A percentile compares a stretch with the other conserved stretches of the same genome.
Evolutionary conservation across 2,888 invertebrate species (phyloP).

Genomic region (Stenurella melanura): DNA sequence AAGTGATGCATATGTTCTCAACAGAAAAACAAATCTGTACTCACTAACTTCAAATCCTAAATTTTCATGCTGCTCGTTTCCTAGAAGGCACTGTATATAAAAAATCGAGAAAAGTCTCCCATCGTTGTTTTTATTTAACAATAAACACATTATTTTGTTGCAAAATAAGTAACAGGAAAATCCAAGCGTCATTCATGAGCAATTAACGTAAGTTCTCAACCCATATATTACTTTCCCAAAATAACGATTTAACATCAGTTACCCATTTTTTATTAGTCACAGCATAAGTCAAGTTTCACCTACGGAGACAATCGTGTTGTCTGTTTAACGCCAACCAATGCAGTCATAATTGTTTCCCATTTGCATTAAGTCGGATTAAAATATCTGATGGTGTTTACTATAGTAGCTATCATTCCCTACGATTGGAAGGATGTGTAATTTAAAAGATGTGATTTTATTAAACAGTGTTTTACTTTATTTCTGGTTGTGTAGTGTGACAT

Average conservation of each 20-base stretch:
- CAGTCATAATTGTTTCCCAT: slow-evolving; percentile 19
- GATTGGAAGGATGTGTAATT: slow-evolving; percentile 13
- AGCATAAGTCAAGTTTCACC: neutral
- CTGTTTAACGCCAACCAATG: slow-evolving; percentile 3
- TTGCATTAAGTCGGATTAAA: slow-evolving; percentile 12
- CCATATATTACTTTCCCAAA: neutral
- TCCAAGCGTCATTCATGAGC: neutral
- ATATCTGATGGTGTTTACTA: neutral
- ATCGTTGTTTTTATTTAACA: too few species aligned
- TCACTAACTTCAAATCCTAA: too few species aligned
- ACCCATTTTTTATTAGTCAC: neutral
- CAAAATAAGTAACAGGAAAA: neutral
- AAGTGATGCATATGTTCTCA: too few species aligned
- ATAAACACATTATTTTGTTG: too few species aligned
- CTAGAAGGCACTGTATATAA: too few species aligned
- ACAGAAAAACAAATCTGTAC: too few species aligned
- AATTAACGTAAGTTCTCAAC: neutral
- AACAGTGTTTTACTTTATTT: slow-evolving; percentile 16
- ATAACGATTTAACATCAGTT: neutral
- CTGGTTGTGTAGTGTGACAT: slow-evolving; percentile 1
- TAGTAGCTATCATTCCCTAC: slow-evolving; percentile 14
- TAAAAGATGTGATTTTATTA: neutral
- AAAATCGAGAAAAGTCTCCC: too few species aligned
- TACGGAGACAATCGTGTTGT: neutral
- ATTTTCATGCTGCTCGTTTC: too few species aligned